These are phyloP conservation scores for Platorchestia sp. DNA, from an alignment of 1,140 invertebrate genomes.

Conservation along the genomic window DNA sequence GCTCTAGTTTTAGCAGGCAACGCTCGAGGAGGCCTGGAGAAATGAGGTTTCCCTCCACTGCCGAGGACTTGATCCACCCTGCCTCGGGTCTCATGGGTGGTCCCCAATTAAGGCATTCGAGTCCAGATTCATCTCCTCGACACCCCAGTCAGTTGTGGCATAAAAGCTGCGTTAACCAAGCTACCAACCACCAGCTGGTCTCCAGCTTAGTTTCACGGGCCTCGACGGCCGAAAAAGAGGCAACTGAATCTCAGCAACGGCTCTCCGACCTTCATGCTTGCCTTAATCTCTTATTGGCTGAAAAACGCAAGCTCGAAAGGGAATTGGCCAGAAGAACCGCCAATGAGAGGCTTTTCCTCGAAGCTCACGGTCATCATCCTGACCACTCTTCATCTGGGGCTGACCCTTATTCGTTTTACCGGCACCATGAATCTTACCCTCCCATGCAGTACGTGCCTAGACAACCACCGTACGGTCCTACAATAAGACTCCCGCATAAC, in stretches of 20 bases:
- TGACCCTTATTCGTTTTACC: slow-evolving; percentile 57
- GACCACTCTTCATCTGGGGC: not conserved
- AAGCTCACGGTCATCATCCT: slow-evolving; percentile 52
- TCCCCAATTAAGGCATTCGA: not conserved
- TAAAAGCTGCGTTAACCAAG: not conserved
- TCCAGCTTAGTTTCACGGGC: slow-evolving; percentile 71
- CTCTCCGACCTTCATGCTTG: slow-evolving; percentile 65
- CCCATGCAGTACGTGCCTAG: slow-evolving; percentile 57
- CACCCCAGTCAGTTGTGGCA: not conserved
- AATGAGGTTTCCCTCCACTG: not conserved
- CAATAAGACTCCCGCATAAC: not conserved
- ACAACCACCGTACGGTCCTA: slow-evolving; percentile 58
- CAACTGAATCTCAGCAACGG: slow-evolving; percentile 63
- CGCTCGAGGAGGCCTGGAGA: not conserved
- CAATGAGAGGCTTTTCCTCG: slow-evolving; percentile 18
- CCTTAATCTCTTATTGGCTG: slow-evolving; percentile 61
- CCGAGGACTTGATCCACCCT: not conserved
- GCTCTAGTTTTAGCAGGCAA: not conserved
- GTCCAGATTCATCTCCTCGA: not conserved
- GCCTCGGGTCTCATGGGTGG: not conserved
- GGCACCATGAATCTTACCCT: slow-evolving; percentile 59
- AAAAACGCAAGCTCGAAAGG: slow-evolving; percentile 64
- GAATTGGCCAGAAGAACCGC: slow-evolving; percentile 59
- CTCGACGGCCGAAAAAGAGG: slow-evolving; percentile 63
- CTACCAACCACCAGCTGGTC: slow-evolving; percentile 21